Evolutionary conservation across 2,797 vertebrate genomes (phyloP), one percentile per base, ranked within the genome.

Genomic region (Garrulus glandarius): DNA sequence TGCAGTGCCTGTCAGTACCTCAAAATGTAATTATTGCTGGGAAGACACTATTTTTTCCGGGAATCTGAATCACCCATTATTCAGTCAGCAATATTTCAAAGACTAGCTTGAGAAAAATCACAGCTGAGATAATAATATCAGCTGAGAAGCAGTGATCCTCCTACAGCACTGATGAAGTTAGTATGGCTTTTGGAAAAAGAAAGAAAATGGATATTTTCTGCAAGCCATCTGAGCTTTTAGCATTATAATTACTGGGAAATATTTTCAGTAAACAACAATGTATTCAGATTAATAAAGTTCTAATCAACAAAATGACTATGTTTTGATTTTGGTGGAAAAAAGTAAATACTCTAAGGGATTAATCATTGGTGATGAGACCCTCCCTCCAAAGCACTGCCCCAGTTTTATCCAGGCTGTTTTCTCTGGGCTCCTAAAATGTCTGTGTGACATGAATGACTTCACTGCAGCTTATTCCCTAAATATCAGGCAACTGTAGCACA

Each of bases 1-100:
- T 68, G 36, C 57, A 85, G 61, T 46, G 63, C 36, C 63, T 85
- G 43, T 47, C 52, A 84, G 55, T 91, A 81, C 36, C 79, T 81
- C 67, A 57, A 84, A 87, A 83, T 74, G 22, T 52, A 76, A 92
- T 79, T 87, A 61, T 75, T 97, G 56, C 78, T 89, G 61, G 87
- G 74, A 95, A 96, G 49, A 70, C 19, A n/a, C 15, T 52, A 18
- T 75, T 63, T 68, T 76, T 82, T 59, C 87, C 87, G 75, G 56
- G 69, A 96, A 93, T 59, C 39, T 93, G 93, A 95, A 79, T 94
- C 68, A 94, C 23, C 30, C 29, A 8, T 41, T 53, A 24, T 80
- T 92, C 78, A 30, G 57, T 87, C 71, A 94, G 59, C 52, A 91
- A 15, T 50, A 65, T 87, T 93, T 94, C 61, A 80, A 80, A 87